Evolutionary conservation across 2,797 vertebrate species (phyloP).

Genomic region (Enteromius treurensis): DNA sequence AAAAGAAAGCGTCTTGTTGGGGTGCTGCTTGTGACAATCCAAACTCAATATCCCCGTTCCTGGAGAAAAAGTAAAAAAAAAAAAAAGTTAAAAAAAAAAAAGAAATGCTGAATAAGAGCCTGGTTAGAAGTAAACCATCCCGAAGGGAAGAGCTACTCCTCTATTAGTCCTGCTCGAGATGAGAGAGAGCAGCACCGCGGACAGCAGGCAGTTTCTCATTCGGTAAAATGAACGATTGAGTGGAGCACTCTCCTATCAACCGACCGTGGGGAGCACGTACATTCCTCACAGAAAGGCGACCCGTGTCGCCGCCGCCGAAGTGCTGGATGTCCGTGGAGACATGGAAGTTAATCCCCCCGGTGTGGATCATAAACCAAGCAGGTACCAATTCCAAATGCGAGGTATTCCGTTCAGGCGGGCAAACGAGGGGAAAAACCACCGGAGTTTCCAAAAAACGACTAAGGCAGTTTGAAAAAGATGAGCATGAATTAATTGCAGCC

Average conservation of each 20-base stretch:
- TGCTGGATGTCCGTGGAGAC: conserved; percentile 56
- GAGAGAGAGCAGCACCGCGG: conserved; percentile 49
- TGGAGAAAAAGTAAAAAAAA: conserved; percentile 44
- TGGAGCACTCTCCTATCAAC: conserved; percentile 63
- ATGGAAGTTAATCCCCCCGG: conserved; percentile 52
- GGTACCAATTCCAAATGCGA: conserved; percentile 68
- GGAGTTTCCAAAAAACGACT: conserved; percentile 52
- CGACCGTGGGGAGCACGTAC: conserved; percentile 64
- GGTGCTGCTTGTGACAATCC: conserved; percentile 53
- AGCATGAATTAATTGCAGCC: conserved; percentile 64
- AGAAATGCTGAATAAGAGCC: conserved; percentile 49
- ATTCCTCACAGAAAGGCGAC: conserved; percentile 70
- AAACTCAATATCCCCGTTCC: conserved; percentile 72
- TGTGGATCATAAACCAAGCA: conserved; percentile 64
- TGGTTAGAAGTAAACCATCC: conserved; percentile 68
- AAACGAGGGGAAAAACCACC: conserved; percentile 59
- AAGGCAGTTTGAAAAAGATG: conserved; percentile 65
- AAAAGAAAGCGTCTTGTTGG: conserved; percentile 52
- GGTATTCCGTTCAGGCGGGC: conserved; percentile 68
- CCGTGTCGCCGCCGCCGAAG: conserved; percentile 53
- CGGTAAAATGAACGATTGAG: conserved; percentile 58
- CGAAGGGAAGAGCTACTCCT: conserved; percentile 64
- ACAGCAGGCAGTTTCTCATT: conserved; percentile 66
- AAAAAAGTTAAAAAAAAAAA: neutral
- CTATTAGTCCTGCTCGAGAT: conserved; percentile 51